A percentile compares a stretch with the other conserved stretches of the same genome.
Conservation (phyloP, 2,888 invertebrate genomes). For the Trypoxylon attenuatum region DNA sequence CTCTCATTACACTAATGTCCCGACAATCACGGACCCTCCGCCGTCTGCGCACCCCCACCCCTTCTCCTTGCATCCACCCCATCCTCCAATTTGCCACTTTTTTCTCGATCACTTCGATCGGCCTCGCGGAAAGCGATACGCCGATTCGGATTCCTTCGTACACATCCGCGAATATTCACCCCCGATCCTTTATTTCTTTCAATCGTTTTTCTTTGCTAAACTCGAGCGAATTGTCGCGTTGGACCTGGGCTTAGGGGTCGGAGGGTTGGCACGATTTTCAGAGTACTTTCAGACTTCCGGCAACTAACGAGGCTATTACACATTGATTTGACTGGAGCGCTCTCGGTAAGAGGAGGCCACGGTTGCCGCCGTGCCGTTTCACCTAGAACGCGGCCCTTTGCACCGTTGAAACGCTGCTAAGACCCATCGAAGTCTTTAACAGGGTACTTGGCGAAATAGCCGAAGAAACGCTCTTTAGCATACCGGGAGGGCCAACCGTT, state of each 20-base stretch:
- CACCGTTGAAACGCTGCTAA: slow-evolving; percentile 41
- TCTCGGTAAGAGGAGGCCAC: too few relatives aligned
- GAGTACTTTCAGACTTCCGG: background rate
- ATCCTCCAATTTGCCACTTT: slow-evolving; percentile 42
- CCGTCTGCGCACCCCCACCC: slow-evolving; percentile 41
- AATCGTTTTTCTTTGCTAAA: too few relatives aligned
- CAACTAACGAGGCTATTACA: background rate
- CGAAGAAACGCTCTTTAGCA: slow-evolving; percentile 63
- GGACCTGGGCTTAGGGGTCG: too few relatives aligned
- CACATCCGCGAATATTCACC: too few relatives aligned
- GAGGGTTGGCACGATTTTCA: too few relatives aligned
- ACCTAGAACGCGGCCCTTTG: slow-evolving; percentile 33
- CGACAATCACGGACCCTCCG: slow-evolving; percentile 62
- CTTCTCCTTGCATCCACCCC: slow-evolving; percentile 17
- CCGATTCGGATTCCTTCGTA: slow-evolving; percentile 41
- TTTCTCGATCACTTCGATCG: slow-evolving; percentile 60
- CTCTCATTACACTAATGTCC: slow-evolving; percentile 71
- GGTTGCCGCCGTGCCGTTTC: background rate
- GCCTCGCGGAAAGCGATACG: slow-evolving; percentile 61
- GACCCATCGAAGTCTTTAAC: slow-evolving; percentile 63
- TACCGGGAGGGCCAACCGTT: slow-evolving; percentile 65
- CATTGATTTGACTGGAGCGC: background rate
- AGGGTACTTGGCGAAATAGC: slow-evolving; percentile 61
- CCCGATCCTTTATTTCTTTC: too few relatives aligned
- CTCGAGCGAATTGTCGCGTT: too few relatives aligned